Evolutionary conservation across 2,113 vertebrate genomes (phyloP), one percentile per base, ranked within the genome.

Genomic region (Nycticebus coucang): DNA sequence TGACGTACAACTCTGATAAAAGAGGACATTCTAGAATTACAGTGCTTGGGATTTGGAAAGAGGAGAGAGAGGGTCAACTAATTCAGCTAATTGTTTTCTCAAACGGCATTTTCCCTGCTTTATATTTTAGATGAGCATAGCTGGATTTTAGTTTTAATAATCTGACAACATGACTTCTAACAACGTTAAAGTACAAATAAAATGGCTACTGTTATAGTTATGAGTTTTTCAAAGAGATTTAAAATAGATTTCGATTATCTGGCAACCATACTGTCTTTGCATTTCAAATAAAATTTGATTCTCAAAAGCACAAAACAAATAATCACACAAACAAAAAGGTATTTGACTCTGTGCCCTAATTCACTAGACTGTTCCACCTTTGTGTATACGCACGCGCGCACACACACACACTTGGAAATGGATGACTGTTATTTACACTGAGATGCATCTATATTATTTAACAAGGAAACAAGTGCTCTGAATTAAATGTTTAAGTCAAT

Each of bases 261-360:
- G 19, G 57, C 21, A 94, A 64, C 13, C 22, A 37, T 89, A 53
- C 85, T 80, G 41, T 11, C 35, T 69, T 89, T 77, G 24, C 33
- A 84, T 41, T 97, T 62, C 33, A 75, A 94, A 88, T 59, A 80
- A 89, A 95, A 82, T 53, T 87, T 1, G 26, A 0, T 71, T 84
- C 53, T 89, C 14, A 64, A 83, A 91, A 89, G 30, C 9, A 68
- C 59, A 90, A 91, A 86, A 85, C 12, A 75, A 21, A 75, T 14
- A 72, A 30, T 45, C 41, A 68, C 14, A 94, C 18, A 84, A 90
- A 87, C 14, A 74, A 59, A 79, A 87, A 75, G 53, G 17, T 55
- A 24, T 41, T 35, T 92, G 28, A 72, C 5, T 89, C 5, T 75
- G 26, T 59, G 30, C 64, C 30, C 28, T 96, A 69, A 60, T 18